phyloP scores from a whole-genome alignment of 2,888 invertebrate genomes.

The Ormia ochracea region DNA sequence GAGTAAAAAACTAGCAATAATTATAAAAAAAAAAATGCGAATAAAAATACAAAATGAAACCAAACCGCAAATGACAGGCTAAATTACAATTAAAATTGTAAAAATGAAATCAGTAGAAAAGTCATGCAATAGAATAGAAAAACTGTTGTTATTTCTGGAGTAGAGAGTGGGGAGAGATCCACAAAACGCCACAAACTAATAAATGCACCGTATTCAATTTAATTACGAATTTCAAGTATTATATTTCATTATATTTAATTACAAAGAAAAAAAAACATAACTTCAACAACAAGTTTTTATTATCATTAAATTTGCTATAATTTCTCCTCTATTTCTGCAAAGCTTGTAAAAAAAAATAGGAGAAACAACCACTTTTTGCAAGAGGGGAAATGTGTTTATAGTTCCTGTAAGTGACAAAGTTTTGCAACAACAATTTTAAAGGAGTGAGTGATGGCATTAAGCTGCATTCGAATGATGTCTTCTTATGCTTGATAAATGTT shows the following conservation, averaged over 20 bases:
- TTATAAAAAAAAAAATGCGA: slow-evolving; percentile 33
- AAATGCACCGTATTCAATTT: neutral
- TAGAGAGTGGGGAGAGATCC: neutral
- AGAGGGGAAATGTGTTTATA: slow-evolving; percentile 42
- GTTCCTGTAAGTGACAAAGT: slow-evolving; percentile 48
- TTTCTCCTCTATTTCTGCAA: slow-evolving; percentile 49
- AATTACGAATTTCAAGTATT: neutral
- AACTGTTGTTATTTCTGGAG: neutral
- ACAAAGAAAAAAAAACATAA: no score
- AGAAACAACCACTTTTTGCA: slow-evolving; percentile 19
- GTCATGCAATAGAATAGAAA: neutral
- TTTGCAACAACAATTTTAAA: slow-evolving; percentile 30
- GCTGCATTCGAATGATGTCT: slow-evolving; percentile 22
- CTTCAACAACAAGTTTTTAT: no score
- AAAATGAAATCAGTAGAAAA: slow-evolving; percentile 22
- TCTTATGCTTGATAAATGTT: slow-evolving; percentile 47
- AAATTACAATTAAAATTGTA: slow-evolving; percentile 62
- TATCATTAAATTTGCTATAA: slow-evolving; percentile 39
- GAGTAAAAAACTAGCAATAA: slow-evolving; percentile 9
- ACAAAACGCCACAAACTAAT: neutral
- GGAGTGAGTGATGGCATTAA: slow-evolving; percentile 50
- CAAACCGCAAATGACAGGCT: slow-evolving; percentile 63
- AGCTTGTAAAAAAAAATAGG: neutral
- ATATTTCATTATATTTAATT: no score
- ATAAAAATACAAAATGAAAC: slow-evolving; percentile 36